Base-by-base conservation (phyloP, 2,797 vertebrate genomes). In the Sebastes itinus region DNA sequence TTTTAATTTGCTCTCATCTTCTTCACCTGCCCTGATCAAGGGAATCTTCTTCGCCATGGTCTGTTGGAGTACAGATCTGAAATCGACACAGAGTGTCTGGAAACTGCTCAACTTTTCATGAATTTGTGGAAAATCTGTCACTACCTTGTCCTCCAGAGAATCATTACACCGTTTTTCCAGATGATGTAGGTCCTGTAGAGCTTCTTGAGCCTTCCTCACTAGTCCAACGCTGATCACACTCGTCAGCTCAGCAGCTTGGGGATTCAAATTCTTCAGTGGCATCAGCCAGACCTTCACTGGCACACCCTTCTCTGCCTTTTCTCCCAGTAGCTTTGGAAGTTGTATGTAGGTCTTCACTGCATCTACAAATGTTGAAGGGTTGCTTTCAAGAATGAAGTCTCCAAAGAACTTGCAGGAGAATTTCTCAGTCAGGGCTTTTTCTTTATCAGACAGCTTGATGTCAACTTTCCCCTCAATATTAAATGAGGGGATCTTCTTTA, bases 241-340 rank as follows among this genome's bases (percentile, higher is more conserved):
- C 14, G 32, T 69, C 54, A 89, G 10, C 27, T 42, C 5, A 12
- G 7, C 3, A 49, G 33, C 52, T 20, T 27, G 0, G 8, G 69
- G 25, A 27, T 86, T 0, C 1, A 95, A 27, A 0, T 42, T 25
- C 5, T 71, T 85, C 22, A 95, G 42, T 0, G 94, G 93, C 49
- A 81, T 89, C 38, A 95, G 33, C 90, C 87, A 94, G 22, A 91
- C 86, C 11, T 23, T 87, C 72, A 91, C 2, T 2, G 94, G 93
- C 38, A 91, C 89, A 28, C 46, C 14, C 0, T 84, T 78, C 30
- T 91, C 23, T 28, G 33, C 56, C 0, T 80, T 25, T 60, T 67
- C 13, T 11, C 72, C 80, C 30, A 93, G 58, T 2, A 92, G 66
- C 20, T 84, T 52, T 49, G 91, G 88, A 35, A 92, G 90, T 5